Base-by-base conservation (phyloP, 2,113 vertebrate species). In the Australoheros scitulus region DNA sequence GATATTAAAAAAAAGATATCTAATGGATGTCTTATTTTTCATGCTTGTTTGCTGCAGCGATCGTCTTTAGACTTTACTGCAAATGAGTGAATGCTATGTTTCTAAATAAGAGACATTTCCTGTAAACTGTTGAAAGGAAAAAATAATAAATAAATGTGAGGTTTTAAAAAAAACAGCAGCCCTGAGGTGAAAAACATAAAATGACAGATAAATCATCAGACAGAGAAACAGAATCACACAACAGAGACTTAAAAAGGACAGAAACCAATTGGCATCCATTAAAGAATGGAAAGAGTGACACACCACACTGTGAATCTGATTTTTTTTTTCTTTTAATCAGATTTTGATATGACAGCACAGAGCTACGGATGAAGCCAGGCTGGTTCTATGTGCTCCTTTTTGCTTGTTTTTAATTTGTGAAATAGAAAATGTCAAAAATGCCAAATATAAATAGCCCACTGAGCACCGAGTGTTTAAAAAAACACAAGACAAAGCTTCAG, bases 11-110 rank as follows among this genome's bases (percentile, higher is more conserved):
- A 50, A 15, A 6, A 50, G 5, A 17, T 2, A 47, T 15, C 43
- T 47, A 15, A 15, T 17, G 11, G 14, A 2, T 4, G 2, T 43
- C 41, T 50, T 50, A 6, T 29, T 26, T 24, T 0, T 68, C 7
- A 55, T 4, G 18, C 22, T 6, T 29, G 22, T 17, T 43, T 47
- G 24, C 64, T 68, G 22, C 22, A 6, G 18, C 10, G 61, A 7
- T 13, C 3, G 15, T 50, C 7, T 50, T 29, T 50, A 50, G 5
- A 50, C 64, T 68, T 70, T 29, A 70, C 41, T 70, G 22, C 64
- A 18, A 18, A 70, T 50, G 41, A 18, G 8, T 70, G 9, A 1
- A 47, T 68, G 8, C 18, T 70, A 18, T 29, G 29, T 70, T 50
- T 70, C 41, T 47, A 11, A 6, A 50, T 15, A 11, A 2, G 22